Base-by-base conservation (phyloP, 1,140 invertebrate species). In the Ips nitidus region DNA sequence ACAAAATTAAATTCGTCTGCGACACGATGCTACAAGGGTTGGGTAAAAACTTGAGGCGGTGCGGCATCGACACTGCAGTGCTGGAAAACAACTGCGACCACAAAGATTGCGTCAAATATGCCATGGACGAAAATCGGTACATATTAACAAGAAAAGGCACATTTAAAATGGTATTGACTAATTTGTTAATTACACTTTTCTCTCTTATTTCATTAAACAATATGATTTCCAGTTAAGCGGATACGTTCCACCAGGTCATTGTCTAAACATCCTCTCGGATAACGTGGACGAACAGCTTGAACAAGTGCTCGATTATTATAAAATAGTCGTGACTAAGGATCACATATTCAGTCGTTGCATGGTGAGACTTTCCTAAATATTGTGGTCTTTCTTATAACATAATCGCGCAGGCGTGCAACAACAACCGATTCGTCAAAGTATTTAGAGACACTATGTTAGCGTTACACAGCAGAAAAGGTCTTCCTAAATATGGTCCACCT, bases 281-380 rank as follows among this genome's bases (percentile, higher is more conserved):
- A 77, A 83, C 42, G 76, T 86, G 1, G 79, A 84, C 8, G 81
- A 84, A 6, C 90, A 91, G 78, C 74, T 89, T 1, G 73, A 80
- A 52, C 84, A 89, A 75, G 84, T 91, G 2, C 71, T 91, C 2
- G 78, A 81, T 7, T 81, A 86, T 75, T 91, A 88, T 73, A 86
- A 88, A 72, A 79, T 92, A 22, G 71, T 77, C 8, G 81, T 91
- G 4, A 84, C 80, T 4, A 79, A 84, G 66, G 77, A 82, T 47
- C 84, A 91, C 79, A 84, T 91, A 50, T 90, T 90, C 70, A 88
- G 85, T 74, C 81, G 89, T 57, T 92, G 90, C 78, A 82, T 86
- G 77, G 84, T 88, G 75, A 76, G 74, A 69, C 58, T 66, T 3
- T 47, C 2, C 22, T n/a, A 43, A 41, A 42, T 40, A 4, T 56